Base-by-base conservation (phyloP, 2,113 vertebrate species). In the Micronycteris hirsuta region DNA sequence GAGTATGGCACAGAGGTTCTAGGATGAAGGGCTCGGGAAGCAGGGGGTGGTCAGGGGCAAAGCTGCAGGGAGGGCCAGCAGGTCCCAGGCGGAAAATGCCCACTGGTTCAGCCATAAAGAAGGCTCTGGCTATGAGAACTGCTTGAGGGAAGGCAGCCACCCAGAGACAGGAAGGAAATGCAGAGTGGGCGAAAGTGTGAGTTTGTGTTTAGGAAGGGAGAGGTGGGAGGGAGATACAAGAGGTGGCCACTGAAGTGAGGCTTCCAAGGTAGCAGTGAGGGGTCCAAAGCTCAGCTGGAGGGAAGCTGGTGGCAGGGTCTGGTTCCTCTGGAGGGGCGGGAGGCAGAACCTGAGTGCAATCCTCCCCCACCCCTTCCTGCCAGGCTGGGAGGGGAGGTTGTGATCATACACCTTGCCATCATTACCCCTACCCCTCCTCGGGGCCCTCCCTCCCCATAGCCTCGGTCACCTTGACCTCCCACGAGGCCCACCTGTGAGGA, bases 401-500 rank as follows among this genome's bases (percentile, higher is more conserved):
- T 22, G 19, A 7, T 45, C 14, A 6, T 19, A 33, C 4, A 28
- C 45, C 68, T 52, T 22, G n/a, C 47, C 36, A 8, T 19, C 20
- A 2, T 26, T 17, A 22, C 7, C 6, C 4, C 47, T 3, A 11
- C 17, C 7, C 49, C 11, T 33, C 19, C 4, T 11, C 38, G 54
- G 14, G 11, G 68, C 49, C 2, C 8, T 14, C 58, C 11, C 65
- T 41, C 38, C 49, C 67, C 22, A 0, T 24, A 26, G 36, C 36
- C 24, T 58, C 52, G 28, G 52, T 15, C n/a, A 31, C 67, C 65
- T 0, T 10, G 31, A 3, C n/a, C 70, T 11, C 16, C 49, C 4
- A 1, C 0, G 12, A 19, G 28, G 93, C 99, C 98, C 97, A 99
- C 99, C 99, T 97, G 99, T 99, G 94, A 99, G 99, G 88, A 99